Base-by-base conservation (phyloP, 2,797 vertebrate species). In the Sandelia bainsii region DNA sequence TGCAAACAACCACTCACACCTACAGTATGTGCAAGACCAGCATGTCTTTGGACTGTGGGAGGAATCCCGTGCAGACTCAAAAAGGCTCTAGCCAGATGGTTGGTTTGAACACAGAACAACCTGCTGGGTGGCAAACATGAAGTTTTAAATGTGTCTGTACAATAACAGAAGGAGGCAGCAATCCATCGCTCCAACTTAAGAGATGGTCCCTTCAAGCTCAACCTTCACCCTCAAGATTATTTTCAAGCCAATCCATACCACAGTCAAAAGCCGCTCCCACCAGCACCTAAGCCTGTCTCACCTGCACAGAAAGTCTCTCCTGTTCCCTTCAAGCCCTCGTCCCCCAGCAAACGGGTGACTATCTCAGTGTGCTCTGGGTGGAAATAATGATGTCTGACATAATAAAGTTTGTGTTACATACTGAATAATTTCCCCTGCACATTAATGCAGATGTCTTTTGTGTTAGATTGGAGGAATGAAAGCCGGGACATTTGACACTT, bases 231-330 rank as follows among this genome's bases (percentile, higher is more conserved):
- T 20, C 93, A 63, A 75, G 95, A 95, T 9, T 96, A 93, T 90
- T 98, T 97, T 89, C 93, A 97, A 45, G 6, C 0, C 13, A 97
- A 97, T 88, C 96, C 96, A 10, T 98, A 94, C 77, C 81, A 72
- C 45, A 76, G 32, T 67, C 91, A 96, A 52, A 94, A 87, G 79
- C 62, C 93, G 32, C 81, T 95, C 27, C 93, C 94, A 64, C 93
- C 93, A 13, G 56, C 92, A 73, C 93, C 87, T 58, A 94, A 79
- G 53, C 56, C 46, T 56, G 77, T 78, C 32, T 73, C 64, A 27
- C 57, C 65, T 3, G 61, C 70, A 77, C 83, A 86, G 65, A 27
- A 29, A 12, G 1, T 37, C 72, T 52, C 37, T 22, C 51, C 17
- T 0, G 72, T 85, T 53, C 92, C 95, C 27, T 97, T 97, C 87